Percentiles rank a stretch among this genome's conserved stretches.
Conservation (phyloP, 2,113 vertebrate species). For the Tinamus guttatus region DNA sequence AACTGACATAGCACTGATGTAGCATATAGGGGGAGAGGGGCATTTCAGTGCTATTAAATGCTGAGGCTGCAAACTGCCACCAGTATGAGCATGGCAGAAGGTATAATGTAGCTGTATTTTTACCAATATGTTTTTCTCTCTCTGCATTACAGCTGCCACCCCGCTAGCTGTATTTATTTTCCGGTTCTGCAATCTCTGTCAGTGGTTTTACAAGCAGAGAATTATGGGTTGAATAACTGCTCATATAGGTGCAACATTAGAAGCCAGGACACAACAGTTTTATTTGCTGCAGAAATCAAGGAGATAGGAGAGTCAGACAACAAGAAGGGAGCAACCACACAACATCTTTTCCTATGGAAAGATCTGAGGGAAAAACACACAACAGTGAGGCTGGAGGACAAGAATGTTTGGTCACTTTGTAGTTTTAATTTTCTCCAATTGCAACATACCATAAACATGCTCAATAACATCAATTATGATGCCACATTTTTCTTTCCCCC, state of each 20-base stretch:
- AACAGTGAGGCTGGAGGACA: neutral
- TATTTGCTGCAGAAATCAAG: neutral
- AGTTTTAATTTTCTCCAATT: neutral
- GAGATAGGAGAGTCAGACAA: neutral
- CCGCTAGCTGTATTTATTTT: neutral
- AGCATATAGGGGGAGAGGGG: neutral
- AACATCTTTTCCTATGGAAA: neutral
- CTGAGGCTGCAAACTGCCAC: neutral
- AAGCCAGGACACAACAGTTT: neutral
- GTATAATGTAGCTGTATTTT: neutral
- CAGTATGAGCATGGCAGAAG: neutral
- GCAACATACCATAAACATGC: rapidly evolving
- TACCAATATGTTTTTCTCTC: neutral
- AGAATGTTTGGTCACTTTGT: neutral
- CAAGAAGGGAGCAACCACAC: neutral
- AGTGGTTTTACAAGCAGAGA: neutral
- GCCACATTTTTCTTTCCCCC: neutral
- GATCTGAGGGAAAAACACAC: neutral
- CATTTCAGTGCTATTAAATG: neutral
- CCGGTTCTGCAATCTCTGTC: neutral
- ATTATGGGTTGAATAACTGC: neutral
- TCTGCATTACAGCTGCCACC: neutral
- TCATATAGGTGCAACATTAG: neutral
- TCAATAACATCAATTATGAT: neutral
- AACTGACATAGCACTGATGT: neutral